Percentiles rank a stretch among this genome's conserved stretches.
Evolutionary conservation across 2,113 vertebrate species (phyloP).

Genomic region (Diadophis punctatus): DNA sequence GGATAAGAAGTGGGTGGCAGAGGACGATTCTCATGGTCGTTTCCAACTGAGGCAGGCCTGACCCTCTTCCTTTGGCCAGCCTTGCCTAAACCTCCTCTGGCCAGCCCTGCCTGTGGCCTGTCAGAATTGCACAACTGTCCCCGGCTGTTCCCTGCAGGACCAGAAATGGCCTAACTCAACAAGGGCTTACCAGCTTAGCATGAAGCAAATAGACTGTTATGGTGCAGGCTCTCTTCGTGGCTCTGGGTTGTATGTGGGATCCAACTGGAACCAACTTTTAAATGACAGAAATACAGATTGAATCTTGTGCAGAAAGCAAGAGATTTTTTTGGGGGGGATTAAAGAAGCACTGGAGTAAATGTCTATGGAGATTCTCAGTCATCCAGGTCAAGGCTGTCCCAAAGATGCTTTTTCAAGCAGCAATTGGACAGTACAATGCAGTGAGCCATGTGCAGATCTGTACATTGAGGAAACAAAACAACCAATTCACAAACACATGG

Average conservation of each 20-base stretch:
- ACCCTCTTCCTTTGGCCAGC: not conserved
- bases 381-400: too few species aligned
- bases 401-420: too few species aligned
- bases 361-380: too few species aligned
- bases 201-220: not conserved
- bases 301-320: not conserved
- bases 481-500: too few species aligned
- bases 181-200: not conserved
- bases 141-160: not conserved
- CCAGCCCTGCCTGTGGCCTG: not conserved
- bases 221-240: not conserved
- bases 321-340: accelerated
- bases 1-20: not conserved
- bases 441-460: too few species aligned
- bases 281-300: too few species aligned
- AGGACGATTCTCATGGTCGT: not conserved
- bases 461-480: too few species aligned
- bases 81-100: not conserved
- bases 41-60: not conserved
- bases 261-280: not conserved
- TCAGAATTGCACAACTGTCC: not conserved
- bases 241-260: too few species aligned
- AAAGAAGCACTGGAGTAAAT: not conserved
- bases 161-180: not conserved
- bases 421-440: too few species aligned